Percentiles rank a stretch among this genome's conserved stretches.
Conservation (phyloP, 1,140 invertebrate species). For the Macrostomum lignano region DNA sequence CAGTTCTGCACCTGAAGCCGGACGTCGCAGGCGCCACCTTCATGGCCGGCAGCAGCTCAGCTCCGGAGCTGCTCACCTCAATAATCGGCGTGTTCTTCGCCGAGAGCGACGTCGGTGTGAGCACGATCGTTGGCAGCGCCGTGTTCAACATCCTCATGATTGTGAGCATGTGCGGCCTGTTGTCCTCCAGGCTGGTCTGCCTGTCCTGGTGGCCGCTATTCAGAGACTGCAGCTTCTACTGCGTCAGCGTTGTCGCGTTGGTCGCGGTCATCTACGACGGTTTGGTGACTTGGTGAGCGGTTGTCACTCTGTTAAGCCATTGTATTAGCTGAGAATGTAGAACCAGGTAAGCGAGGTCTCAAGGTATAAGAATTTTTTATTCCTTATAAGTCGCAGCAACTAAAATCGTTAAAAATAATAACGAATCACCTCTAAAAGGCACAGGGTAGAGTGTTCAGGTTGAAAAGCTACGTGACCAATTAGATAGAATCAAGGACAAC, state of each 20-base stretch:
- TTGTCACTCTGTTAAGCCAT: slow-evolving; percentile 17
- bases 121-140: slow-evolving; percentile 22
- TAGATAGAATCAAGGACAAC: no score
- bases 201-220: slow-evolving; percentile 10
- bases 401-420: no score
- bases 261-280: slow-evolving; percentile 33
- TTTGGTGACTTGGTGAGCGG: slow-evolving; percentile 13
- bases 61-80: slow-evolving; percentile 62
- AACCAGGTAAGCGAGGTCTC: no score
- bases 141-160: slow-evolving; percentile 24
- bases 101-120: slow-evolving; percentile 15
- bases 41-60: slow-evolving; percentile 59
- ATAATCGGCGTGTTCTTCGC: slow-evolving; percentile 38
- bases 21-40: slow-evolving; percentile 68
- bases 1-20: not conserved
- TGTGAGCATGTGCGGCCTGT: slow-evolving; percentile 20
- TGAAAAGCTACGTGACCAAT: no score
- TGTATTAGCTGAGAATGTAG: no score
- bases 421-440: no score
- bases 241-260: slow-evolving; percentile 27
- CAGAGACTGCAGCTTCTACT: slow-evolving; percentile 7
- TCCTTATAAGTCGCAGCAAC: no score
- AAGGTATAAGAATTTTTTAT: no score
- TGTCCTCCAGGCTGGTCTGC: slow-evolving; percentile 12
- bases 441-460: no score